phyloP scores from a whole-genome alignment of 2,797 vertebrate genomes.

The Falco berigora region DNA sequence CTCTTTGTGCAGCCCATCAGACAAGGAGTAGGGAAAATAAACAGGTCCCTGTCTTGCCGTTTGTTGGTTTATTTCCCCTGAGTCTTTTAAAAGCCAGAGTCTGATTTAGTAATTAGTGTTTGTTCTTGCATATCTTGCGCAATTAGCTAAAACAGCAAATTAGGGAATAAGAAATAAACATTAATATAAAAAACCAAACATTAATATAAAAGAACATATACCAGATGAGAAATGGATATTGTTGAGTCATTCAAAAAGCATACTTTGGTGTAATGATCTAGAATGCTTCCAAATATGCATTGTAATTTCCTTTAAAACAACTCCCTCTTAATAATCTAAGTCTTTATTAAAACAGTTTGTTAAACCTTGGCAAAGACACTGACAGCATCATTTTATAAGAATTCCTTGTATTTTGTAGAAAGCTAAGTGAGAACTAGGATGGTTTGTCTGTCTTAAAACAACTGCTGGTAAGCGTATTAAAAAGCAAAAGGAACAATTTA shows the following conservation, averaged over 20 bases:
- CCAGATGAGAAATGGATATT: not conserved
- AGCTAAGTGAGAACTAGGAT: not conserved
- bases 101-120: slow-evolving; percentile 44
- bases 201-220: not conserved
- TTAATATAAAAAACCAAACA: not conserved
- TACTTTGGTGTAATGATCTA: not conserved
- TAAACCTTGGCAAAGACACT: not conserved
- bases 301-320: slow-evolving; percentile 15
- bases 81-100: not conserved
- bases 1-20: not conserved
- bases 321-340: not conserved
- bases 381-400: not conserved
- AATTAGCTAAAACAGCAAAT: slow-evolving; percentile 39
- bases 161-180: slow-evolving; percentile 27
- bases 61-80: slow-evolving; percentile 47
- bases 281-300: not conserved
- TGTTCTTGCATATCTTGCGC: slow-evolving; percentile 15
- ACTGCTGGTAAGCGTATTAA: not conserved
- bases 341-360: slow-evolving; percentile 51
- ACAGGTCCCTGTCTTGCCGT: not conserved
- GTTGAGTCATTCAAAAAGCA: not conserved
- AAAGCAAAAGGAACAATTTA: not conserved
- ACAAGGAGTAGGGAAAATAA: not conserved
- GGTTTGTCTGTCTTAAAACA: not conserved
- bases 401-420: not conserved